These are phyloP conservation scores for Sesia bembeciformis DNA, from an alignment of 2,888 invertebrate species.

Conservation along the genomic window DNA sequence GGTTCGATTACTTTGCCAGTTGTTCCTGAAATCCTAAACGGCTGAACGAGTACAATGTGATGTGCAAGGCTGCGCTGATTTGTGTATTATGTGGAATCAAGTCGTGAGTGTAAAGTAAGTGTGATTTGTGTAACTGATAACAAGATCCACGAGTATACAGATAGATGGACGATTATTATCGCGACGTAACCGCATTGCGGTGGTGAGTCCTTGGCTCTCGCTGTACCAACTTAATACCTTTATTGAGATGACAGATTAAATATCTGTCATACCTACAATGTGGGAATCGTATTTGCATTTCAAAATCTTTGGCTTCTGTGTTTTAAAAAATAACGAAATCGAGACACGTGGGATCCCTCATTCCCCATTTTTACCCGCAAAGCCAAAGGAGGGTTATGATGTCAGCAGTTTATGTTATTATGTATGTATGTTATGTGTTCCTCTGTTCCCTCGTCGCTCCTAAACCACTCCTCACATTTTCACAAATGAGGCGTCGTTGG, in stretches of 20 bases:
- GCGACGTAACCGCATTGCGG: background rate
- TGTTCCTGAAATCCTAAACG: slow-evolving; percentile 6
- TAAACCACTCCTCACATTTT: no score
- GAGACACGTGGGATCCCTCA: no score
- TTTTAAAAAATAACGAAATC: no score
- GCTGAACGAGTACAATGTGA: slow-evolving; percentile 13
- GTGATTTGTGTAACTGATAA: background rate
- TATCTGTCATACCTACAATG: no score
- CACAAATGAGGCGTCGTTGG: no score
- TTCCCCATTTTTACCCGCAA: no score
- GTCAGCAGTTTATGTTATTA: no score
- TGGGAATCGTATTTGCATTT: no score
- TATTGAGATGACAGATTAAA: background rate
- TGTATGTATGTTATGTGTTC: no score
- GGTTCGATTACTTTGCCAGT: background rate
- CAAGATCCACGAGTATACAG: background rate
- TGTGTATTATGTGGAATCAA: slow-evolving; percentile 49
- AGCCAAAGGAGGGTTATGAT: no score
- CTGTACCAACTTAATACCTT: background rate
- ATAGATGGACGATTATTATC: background rate
- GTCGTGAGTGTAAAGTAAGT: slow-evolving; percentile 46
- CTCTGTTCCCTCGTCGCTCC: no score
- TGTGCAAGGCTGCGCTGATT: slow-evolving; percentile 10
- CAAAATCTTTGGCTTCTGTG: no score
- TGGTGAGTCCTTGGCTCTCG: background rate